Base-by-base conservation (phyloP, 2,797 vertebrate genomes). In the Cryptoprocta ferox region DNA sequence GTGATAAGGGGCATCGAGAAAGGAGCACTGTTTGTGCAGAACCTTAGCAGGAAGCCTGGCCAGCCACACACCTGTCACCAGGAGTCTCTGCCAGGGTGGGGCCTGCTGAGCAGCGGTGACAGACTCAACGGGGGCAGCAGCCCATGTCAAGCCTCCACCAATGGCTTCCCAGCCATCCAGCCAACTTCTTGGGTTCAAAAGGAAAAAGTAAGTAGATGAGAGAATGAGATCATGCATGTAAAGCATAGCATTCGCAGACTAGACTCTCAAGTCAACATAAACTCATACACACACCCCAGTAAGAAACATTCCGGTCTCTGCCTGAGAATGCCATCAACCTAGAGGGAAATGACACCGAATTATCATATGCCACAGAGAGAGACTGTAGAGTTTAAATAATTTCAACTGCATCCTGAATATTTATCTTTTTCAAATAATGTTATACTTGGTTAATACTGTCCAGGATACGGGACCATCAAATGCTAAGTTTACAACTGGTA, bases 181-280 rank as follows among this genome's bases (percentile, higher is more conserved):
- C 50, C 75, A 68, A 94, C 91, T 97, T 97, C 92, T 83, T 75
- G 94, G 80, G 35, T 97, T 96, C 92, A 35, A 95, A 2, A 0
- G 94, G 97, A 97, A 61, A 98, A 98, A 98, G 94, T 82, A 97
- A 95, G 96, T 96, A 97, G 94, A 96, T n/a, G 75, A 79, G 37
- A 93, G 88, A 95, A 81, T 8, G 19, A 63, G 95, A 91, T 97
- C 96, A 96, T 93, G 95, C 96, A 92, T 97, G 73, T 94, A 91
- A 70, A 96, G 88, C 83, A n/a, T 35, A 88, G 76, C 26, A 94
- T 63, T 80, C 95, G 81, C 92, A 65, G 32, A 91, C 91, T 96
- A 70, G 93, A 97, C 89, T 93, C 73, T 19, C 89, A 97, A 32
- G n/a, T 48, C 4, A 21, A 37, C 45, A 59, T 35, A 28, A 12